Percentiles rank a stretch among this genome's conserved stretches.
Conservation (phyloP, 2,888 invertebrate species). For the Hyposoter didymator region DNA sequence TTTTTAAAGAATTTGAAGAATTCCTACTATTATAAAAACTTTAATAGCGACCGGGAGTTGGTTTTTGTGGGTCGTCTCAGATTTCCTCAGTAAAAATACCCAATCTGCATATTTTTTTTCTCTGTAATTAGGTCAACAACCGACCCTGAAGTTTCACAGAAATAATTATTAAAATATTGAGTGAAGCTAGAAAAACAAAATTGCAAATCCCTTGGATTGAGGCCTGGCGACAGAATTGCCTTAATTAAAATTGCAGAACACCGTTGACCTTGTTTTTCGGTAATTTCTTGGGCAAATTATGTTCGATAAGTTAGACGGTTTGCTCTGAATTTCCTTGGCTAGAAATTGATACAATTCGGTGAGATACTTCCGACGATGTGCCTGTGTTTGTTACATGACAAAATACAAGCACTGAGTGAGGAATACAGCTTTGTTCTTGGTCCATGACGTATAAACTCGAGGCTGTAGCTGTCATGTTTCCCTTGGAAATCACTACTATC, state of each 20-base stretch:
- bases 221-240: too few relatives aligned
- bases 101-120: too few relatives aligned
- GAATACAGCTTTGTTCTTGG: constrained; percentile 49
- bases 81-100: too few relatives aligned
- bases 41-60: too few relatives aligned
- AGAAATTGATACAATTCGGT: not conserved
- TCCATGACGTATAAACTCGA: constrained; percentile 58
- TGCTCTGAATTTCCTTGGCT: not conserved
- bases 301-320: not conserved
- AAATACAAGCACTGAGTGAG: constrained; percentile 19
- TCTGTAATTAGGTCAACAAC: too few relatives aligned
- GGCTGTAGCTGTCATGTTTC: constrained; percentile 47
- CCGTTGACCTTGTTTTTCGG: not conserved
- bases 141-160: too few relatives aligned
- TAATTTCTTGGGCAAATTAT: not conserved
- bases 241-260: not conserved
- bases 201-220: too few relatives aligned
- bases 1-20: too few relatives aligned
- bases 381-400: constrained; percentile 3
- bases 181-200: too few relatives aligned
- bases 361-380: not conserved
- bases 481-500: constrained; percentile 16
- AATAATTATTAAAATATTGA: too few relatives aligned
- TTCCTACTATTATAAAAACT: too few relatives aligned
- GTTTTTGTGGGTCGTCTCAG: too few relatives aligned